Base-by-base conservation (phyloP, 2,797 vertebrate genomes). In the Octomys mimax region DNA sequence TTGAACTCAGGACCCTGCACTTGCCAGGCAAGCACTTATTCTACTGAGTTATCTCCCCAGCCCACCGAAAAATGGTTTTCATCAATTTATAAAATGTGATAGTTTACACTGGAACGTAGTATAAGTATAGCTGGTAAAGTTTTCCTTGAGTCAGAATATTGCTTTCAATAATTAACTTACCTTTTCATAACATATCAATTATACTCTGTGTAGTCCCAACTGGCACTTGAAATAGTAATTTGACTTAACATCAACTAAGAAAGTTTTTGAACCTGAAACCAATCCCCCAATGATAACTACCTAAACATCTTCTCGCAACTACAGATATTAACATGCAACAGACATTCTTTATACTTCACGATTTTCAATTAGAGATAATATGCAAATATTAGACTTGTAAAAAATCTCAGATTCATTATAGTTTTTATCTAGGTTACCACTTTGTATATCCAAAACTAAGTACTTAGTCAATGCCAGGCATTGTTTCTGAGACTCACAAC, bases 211-310 rank as follows among this genome's bases (percentile, higher is more conserved):
- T 77, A 96, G 42, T 92, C 79, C 68, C 31, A 82, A 26, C n/a
- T 92, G 83, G 33, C 21, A 93, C n/a, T 83, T 42, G 31, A 78
- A 87, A 97, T 21, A 66, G 8, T 97, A 97, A 98, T 98, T 96
- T 97, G 94, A 97, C 92, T 91, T 96, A 77, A 94, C 87, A 92
- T 94, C 87, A 90, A 73, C 92, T 97, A 89, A 97, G 64, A 87
- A 91, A 96, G 9, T 54, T 71, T 96, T 52, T 97, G 82, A 96
- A 95, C 75, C 80, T 94, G 96, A 78, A 97, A 97, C 31, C 12
- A 97, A 78, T 96, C 75, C 90, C 84, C 21, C 22, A 84, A 0
- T 84, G 61, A 49, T 49, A 61, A 75, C 82, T 91, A 86, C 3
- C n/a, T 95, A 92, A 80, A 81, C 61, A 0, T 75, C 80, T 87